Conservation (phyloP, 2,888 invertebrate genomes). For the Myopa testacea region DNA sequence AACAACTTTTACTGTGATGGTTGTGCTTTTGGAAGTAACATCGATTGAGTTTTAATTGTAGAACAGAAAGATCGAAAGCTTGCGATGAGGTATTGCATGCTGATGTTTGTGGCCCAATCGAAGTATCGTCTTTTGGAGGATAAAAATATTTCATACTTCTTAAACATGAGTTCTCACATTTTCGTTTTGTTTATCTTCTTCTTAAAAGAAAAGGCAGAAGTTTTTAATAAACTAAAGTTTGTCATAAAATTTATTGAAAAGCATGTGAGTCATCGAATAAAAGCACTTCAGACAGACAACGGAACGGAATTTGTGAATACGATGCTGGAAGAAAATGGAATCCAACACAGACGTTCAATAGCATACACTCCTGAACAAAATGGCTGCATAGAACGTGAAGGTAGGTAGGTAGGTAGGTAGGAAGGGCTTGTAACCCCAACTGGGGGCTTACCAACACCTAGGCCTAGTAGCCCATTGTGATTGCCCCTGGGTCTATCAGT, state of each 20-base stretch:
- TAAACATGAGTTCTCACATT: conserved; percentile 1
- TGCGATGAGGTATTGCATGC: neutral
- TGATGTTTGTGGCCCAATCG: neutral
- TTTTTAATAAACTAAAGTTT: neutral
- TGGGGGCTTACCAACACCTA: too few species aligned
- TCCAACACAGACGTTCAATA: neutral
- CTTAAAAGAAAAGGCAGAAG: neutral
- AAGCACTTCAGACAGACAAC: neutral
- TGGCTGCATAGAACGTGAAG: conserved; percentile 33
- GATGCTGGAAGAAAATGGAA: neutral
- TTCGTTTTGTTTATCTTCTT: neutral
- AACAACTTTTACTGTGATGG: neutral
- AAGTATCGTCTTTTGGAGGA: conserved; percentile 14
- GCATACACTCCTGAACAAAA: conserved; percentile 33
- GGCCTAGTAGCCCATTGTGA: too few species aligned
- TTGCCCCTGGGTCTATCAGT: too few species aligned
- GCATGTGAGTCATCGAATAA: neutral
- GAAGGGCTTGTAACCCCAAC: too few species aligned
- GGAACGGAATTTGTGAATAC: conserved; percentile 21
- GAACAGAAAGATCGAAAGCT: neutral
- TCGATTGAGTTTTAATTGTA: conserved; percentile 4
- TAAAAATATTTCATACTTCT: neutral
- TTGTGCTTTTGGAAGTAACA: neutral
- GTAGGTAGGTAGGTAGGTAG: too few species aligned
- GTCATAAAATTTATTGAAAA: conserved; percentile 1